Evolutionary conservation across 1,140 invertebrate genomes (phyloP).

Genomic region (Drosophila kurseongensis): DNA sequence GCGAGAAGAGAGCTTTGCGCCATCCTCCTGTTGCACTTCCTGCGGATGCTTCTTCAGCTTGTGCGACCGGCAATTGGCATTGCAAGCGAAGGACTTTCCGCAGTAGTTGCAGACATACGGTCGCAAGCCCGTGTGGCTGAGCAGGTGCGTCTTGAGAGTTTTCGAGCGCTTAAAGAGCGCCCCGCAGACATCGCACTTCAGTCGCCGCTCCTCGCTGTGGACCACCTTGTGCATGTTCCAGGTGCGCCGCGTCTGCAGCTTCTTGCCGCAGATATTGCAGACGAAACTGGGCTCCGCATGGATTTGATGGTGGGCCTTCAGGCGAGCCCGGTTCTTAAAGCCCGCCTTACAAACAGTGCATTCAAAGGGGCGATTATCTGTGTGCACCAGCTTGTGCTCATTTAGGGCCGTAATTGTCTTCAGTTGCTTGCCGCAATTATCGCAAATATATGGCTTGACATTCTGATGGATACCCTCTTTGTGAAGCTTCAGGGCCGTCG

Average conservation of each 20-base stretch:
- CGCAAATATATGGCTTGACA: constrained; percentile 85
- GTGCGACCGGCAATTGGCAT: constrained; percentile 85
- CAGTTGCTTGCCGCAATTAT: constrained; percentile 85
- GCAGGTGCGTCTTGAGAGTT: constrained; percentile 84
- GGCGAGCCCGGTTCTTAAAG: constrained; percentile 77
- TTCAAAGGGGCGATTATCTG: constrained; percentile 84
- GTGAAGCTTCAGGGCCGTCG: constrained; percentile 74
- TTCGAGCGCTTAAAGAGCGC: constrained; percentile 82
- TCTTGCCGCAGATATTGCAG: constrained; percentile 85
- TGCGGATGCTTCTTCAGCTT: constrained; percentile 85
- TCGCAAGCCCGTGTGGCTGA: constrained; percentile 84
- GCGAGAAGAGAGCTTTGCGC: constrained; percentile 14
- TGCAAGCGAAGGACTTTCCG: constrained; percentile 85
- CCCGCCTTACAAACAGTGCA: constrained; percentile 84
- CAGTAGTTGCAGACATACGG: constrained; percentile 85
- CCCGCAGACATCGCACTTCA: constrained; percentile 84
- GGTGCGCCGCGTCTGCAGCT: constrained; percentile 85
- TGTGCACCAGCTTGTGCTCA: constrained; percentile 85
- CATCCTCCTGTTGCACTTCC: constrained; percentile 72
- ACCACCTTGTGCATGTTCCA: constrained; percentile 85
- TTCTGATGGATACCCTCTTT: constrained; percentile 84
- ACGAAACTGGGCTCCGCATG: constrained; percentile 84
- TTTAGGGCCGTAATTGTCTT: constrained; percentile 85
- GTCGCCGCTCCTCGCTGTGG: constrained; percentile 83
- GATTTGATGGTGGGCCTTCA: constrained; percentile 80